Evolutionary conservation across 2,797 vertebrate genomes (phyloP).

Genomic region (Sarcoramphus papa): DNA sequence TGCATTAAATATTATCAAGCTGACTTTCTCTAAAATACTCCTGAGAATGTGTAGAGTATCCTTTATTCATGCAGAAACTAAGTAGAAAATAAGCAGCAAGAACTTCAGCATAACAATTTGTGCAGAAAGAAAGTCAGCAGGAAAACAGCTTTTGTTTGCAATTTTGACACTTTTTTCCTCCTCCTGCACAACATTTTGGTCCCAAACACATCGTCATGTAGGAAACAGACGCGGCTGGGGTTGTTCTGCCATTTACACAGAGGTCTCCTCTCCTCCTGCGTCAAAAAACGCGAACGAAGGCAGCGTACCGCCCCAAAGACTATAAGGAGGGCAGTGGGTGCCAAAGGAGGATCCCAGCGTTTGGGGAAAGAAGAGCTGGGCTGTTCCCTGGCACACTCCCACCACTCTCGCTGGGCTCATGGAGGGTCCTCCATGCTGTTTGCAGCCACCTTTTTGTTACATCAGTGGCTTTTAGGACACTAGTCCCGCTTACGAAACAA

Average conservation of each 20-base stretch:
- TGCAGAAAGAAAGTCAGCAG: not conserved
- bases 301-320: rapidly evolving
- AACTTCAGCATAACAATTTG: not conserved
- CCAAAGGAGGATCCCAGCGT: not conserved
- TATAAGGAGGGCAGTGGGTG: not conserved
- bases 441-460: not conserved
- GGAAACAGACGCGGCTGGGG: rapidly evolving
- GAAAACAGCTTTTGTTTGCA: conserved; percentile 13
- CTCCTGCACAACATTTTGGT: not conserved
- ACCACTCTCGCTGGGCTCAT: rapidly evolving
- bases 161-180: not conserved
- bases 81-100: conserved; percentile 29
- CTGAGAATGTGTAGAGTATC: not conserved
- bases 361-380: not conserved
- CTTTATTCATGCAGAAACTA: conserved; percentile 40
- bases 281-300: not conserved
- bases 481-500: not conserved
- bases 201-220: not conserved
- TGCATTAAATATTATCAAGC: conserved; percentile 14
- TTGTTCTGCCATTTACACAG: not conserved
- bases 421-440: not conserved
- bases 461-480: not conserved
- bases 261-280: not conserved
- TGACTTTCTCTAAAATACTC: conserved; percentile 34
- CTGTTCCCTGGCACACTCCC: rapidly evolving